Percentiles rank a stretch among this genome's conserved stretches.
These are phyloP conservation scores for Agonopterix arenella DNA, from an alignment of 2,888 invertebrate species.

Conservation along the genomic window DNA sequence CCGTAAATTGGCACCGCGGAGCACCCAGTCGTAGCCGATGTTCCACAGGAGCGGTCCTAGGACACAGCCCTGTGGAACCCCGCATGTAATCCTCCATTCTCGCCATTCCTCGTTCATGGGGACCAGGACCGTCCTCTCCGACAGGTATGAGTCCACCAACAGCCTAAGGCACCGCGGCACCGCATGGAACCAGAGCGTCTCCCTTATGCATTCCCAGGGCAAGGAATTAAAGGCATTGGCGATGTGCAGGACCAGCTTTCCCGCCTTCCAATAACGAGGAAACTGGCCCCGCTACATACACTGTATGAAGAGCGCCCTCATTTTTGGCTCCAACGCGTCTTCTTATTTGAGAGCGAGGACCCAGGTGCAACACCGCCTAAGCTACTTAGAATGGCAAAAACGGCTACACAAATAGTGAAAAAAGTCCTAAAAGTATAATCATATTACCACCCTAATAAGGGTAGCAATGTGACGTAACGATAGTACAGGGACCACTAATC, in stretches of 20 bases:
- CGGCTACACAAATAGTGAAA: too few relatives aligned
- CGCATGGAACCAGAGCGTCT: constrained; percentile 13
- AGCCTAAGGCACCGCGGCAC: constrained; percentile 13
- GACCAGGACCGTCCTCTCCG: neutral
- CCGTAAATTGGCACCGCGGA: constrained; percentile 4
- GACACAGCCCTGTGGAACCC: constrained; percentile 16
- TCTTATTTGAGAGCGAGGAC: too few relatives aligned
- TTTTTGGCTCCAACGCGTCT: too few relatives aligned
- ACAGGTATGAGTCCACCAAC: constrained; percentile 8
- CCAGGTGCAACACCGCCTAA: too few relatives aligned
- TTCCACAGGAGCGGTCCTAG: constrained; percentile 17
- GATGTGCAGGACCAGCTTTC: neutral
- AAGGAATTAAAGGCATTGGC: constrained; percentile 18
- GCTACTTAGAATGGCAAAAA: too few relatives aligned
- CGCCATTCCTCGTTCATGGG: neutral
- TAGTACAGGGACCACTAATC: too few relatives aligned
- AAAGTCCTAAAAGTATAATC: too few relatives aligned
- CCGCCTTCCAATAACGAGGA: too few relatives aligned
- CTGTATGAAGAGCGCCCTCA: too few relatives aligned
- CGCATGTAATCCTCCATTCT: constrained; percentile 2
- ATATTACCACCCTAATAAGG: too few relatives aligned
- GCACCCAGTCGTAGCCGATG: constrained; percentile 14
- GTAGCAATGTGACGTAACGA: too few relatives aligned
- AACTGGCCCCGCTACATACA: too few relatives aligned
- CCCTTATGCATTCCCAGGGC: constrained; percentile 16